Conservation (phyloP, 2,888 invertebrate species). For the Eupelmus urozonus region DNA sequence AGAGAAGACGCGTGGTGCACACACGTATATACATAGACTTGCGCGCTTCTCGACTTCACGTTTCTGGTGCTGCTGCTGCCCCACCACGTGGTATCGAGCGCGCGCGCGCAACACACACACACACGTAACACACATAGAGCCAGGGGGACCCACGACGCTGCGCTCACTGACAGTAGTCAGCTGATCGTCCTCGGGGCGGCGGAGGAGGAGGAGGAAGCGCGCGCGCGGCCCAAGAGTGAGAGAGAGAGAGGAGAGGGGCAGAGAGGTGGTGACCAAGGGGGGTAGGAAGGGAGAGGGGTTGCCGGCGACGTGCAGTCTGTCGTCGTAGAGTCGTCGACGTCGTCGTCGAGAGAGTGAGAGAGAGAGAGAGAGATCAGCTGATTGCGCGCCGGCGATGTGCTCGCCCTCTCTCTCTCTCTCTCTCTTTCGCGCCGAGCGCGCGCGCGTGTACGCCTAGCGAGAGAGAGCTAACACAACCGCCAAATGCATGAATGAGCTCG, state of each 20-base stretch:
- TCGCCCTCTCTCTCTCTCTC: slow-evolving; percentile 43
- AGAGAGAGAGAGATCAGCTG: slow-evolving; percentile 67
- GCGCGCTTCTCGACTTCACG: slow-evolving; percentile 9
- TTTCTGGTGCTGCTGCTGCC: slow-evolving; percentile 55
- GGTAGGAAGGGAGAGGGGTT: slow-evolving; percentile 57
- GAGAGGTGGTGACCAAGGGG: slow-evolving; percentile 64
- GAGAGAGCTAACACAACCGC: slow-evolving; percentile 54
- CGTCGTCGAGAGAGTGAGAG: slow-evolving; percentile 65
- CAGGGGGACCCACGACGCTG: slow-evolving; percentile 54
- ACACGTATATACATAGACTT: slow-evolving; percentile 15
- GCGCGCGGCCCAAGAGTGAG: slow-evolving; percentile 59
- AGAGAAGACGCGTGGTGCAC: slow-evolving; percentile 26
- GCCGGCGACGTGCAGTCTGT: slow-evolving; percentile 75
- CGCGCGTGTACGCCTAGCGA: slow-evolving; percentile 57
- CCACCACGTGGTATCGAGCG: slow-evolving; percentile 53
- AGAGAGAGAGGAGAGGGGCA: slow-evolving; percentile 60
- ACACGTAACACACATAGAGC: slow-evolving; percentile 55
- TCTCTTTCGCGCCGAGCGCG: slow-evolving; percentile 10
- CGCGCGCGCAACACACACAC: slow-evolving; percentile 29
- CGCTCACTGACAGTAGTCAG: slow-evolving; percentile 75
- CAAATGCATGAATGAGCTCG: slow-evolving; percentile 71
- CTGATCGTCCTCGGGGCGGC: slow-evolving; percentile 71
- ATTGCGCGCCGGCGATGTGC: slow-evolving; percentile 59
- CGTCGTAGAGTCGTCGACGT: slow-evolving; percentile 54
- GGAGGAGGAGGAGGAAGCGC: slow-evolving; percentile 57